Evolutionary conservation across 2,113 vertebrate genomes (phyloP), one percentile per base, ranked within the genome.

Genomic region (Salvelinus sp.): DNA sequence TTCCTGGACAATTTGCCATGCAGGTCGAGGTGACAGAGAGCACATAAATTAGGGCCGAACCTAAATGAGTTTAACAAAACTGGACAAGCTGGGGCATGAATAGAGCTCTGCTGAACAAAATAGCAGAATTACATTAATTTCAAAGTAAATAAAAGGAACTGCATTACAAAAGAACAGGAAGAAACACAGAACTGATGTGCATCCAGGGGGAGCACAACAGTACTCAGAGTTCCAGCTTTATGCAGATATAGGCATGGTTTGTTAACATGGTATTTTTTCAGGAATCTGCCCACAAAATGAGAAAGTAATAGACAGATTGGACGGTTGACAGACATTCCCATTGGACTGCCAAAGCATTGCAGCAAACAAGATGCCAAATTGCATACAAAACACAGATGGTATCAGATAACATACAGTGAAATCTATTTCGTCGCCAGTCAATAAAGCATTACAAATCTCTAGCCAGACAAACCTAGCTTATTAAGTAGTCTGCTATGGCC

Each of bases 221-320:
- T 74, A 76, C 13, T 57, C 54, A 14, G 20, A 57, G 54, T 20
- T 6, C 4, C 14, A 54, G 50, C 16, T 4, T 18, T 14, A 54
- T 54, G 16, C 50, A 54, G 16, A 9, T 18, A 54, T 4, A 54
- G 50, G 58, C n/a, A 62, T 62, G 7, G 50, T 62, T 62, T 62
- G 58, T 62, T 62, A 22, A 62, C n/a, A 66, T 82, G 75, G 79
- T 85, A 73, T 77, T 73, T 71, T 81, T 82, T 33, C 6, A 27
- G 20, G 18, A 44, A 33, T 67, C 65, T 28, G 48, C 30, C 62
- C 79, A 60, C 76, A 60, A 70, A 68, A 44, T 33, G 18, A 18
- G 33, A 7, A 20, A 44, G 38, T 10, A 44, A 44, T 27, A 27
- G 66, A 38, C 66, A n/a, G 16, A 68, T 23, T 27, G 66, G 22